Evolutionary conservation across 2,113 vertebrate species (phyloP).

Genomic region (Ploceus nigricollis): DNA sequence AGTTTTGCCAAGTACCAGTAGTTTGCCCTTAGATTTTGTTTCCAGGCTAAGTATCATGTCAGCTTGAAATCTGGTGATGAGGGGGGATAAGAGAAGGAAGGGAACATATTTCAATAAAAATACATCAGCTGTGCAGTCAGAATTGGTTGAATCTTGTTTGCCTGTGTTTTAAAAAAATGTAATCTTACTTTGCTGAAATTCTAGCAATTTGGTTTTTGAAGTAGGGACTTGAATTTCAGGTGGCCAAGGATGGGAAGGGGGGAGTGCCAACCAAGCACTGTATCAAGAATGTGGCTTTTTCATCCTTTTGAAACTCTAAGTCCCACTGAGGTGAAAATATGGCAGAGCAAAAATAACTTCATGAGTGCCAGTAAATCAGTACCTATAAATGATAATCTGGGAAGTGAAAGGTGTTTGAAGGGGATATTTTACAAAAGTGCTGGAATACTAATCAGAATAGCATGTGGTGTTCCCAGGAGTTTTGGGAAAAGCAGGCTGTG

Average conservation of each 20-base stretch:
- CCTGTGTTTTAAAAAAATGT: not conserved
- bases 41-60: not conserved
- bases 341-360: not conserved
- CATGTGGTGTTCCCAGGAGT: not conserved
- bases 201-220: not conserved
- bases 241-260: not conserved
- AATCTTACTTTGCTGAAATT: not conserved
- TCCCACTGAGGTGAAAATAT: not conserved
- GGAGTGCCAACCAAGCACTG: not conserved
- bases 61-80: not conserved
- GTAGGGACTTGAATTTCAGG: not conserved
- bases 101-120: not conserved
- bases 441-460: not conserved
- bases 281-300: not conserved
- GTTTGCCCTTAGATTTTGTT: not conserved
- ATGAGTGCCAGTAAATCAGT: not conserved
- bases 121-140: not conserved
- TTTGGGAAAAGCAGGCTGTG: not conserved
- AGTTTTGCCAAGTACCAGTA: not conserved
- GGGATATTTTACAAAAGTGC: not conserved
- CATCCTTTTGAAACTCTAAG: not conserved
- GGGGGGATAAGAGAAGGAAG: not conserved
- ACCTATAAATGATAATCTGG: not conserved
- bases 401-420: not conserved
- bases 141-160: not conserved